Evolutionary conservation across 2,888 invertebrate genomes (phyloP).

Genomic region (Sceliomorpha sp.): DNA sequence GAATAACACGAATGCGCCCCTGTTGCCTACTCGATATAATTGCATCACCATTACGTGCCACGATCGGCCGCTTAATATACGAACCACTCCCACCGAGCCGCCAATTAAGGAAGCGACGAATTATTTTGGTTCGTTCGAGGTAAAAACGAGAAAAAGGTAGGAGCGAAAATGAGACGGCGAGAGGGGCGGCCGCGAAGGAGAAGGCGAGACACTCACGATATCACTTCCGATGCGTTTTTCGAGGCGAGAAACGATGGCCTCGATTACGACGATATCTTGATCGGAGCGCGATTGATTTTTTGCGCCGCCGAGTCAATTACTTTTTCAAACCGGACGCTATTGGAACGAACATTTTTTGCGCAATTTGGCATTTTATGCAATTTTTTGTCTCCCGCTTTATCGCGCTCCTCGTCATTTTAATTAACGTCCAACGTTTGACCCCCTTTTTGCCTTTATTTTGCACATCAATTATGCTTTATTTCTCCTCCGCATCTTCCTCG

Average conservation of each 20-base stretch:
- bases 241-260: conserved; percentile 3
- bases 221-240: conserved; percentile 6
- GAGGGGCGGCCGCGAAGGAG: conserved; percentile 18
- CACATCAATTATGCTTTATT: too few species aligned
- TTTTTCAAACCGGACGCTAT: background rate
- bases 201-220: background rate
- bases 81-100: conserved; percentile 42
- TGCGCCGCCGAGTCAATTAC: conserved; percentile 1
- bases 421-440: conserved; percentile 2
- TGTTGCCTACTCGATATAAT: conserved; percentile 47
- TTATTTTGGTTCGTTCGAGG: conserved; percentile 27
- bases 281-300: conserved; percentile 16
- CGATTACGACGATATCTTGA: conserved; percentile 20
- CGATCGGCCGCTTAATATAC: conserved; percentile 46
- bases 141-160: background rate
- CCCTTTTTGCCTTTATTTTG: conserved; percentile 1
- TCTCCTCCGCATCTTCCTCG: too few species aligned
- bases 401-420: background rate
- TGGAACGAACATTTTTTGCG: background rate
- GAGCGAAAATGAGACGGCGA: conserved; percentile 22
- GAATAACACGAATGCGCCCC: conserved; percentile 42
- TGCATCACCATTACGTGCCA: conserved; percentile 51
- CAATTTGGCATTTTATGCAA: background rate
- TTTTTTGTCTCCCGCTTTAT: background rate
- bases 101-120: conserved; percentile 55